Conservation (phyloP, 37 sponge, comb jelly and placozoan genomes). For the Eunapius fragilis region DNA sequence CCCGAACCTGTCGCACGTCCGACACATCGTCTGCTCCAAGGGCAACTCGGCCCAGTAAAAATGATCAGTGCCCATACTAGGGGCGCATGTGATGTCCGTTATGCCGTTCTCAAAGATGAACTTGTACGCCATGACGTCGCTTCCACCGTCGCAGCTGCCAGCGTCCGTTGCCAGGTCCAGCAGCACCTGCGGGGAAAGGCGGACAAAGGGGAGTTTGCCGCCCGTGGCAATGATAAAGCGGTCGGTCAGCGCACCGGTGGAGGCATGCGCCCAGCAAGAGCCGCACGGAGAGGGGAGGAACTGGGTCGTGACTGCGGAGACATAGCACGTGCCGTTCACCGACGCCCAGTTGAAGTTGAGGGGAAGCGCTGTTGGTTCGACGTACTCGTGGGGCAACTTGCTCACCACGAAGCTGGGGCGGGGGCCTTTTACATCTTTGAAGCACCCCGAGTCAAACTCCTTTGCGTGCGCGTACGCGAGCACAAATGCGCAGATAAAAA, state of each 20-base stretch:
- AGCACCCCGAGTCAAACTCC: background rate
- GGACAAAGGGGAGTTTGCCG: slow-evolving; percentile 14
- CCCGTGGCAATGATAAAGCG: slow-evolving; percentile 71
- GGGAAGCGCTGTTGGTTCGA: slow-evolving; percentile 33
- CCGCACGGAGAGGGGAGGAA: slow-evolving; percentile 80
- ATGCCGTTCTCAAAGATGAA: slow-evolving; percentile 75
- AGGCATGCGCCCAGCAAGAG: slow-evolving; percentile 82
- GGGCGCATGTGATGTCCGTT: slow-evolving; percentile 83
- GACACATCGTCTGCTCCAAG: slow-evolving; percentile 62
- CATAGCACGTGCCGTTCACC: slow-evolving; percentile 49
- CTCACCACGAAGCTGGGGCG: slow-evolving; percentile 37
- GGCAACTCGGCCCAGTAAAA: slow-evolving; percentile 71
- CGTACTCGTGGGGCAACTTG: slow-evolving; percentile 28
- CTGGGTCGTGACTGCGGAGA: slow-evolving; percentile 70
- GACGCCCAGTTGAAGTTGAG: slow-evolving; percentile 68
- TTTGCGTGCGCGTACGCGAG: background rate
- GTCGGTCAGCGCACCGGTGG: slow-evolving; percentile 75
- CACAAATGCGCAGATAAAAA: background rate
- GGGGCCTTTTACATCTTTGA: background rate
- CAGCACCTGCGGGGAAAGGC: slow-evolving; percentile 71
- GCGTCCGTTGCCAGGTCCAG: slow-evolving; percentile 48
- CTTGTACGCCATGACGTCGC: slow-evolving; percentile 69
- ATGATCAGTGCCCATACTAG: slow-evolving; percentile 59
- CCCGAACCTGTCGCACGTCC: slow-evolving; percentile 55
- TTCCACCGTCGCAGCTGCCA: slow-evolving; percentile 63